Base-by-base conservation (phyloP, 2,797 vertebrate species). In the Enteromius trimaculatus region DNA sequence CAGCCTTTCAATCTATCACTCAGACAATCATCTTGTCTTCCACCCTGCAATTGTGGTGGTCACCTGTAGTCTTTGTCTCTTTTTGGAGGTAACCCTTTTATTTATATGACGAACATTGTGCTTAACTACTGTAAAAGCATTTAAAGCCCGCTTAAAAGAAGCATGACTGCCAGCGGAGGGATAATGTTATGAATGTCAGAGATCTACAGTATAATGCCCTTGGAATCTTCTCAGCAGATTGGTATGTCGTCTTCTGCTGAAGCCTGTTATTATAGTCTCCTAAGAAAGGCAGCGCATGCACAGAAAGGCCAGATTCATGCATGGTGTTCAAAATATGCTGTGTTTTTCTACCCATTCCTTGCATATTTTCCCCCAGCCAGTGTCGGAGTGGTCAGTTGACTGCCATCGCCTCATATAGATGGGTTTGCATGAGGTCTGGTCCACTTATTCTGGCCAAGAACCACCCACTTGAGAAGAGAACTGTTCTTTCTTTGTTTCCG, bases 261-360 rank as follows among this genome's bases (percentile, higher is more conserved):
- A 62, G 75, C 65, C 75, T 70, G 75, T 78, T 77, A 77, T 83
- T 83, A 77, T 31, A 69, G 64, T 78, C 64, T 77, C 75, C 81
- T 26, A 39, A 69, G 81, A 49, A 58, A 58, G 3, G 9, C 17
- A 64, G 53, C 6, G 1, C 42, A 44, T 44, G 42, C 47, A 49
- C 19, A 21, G 70, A 39, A 60, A 82, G n/a, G 21, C 29, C 60
- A 19, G 34, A 39, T 55, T 74, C 42, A 53, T 76, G 71, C 80
- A 29, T 23, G 3, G 29, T 55, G 60, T 55, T 82, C 26, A 77
- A 68, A 69, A 69, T 37, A 70, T 53, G 65, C 19, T 11, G 19
- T 70, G 49, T 80, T 76, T 82, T 68, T 66, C 34, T 75, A 51
- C 14, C 31, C 72, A 83, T 83, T 77, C 64, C 74, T 58, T 17